Evolutionary conservation across 1,140 invertebrate genomes (phyloP), one percentile per base, ranked within the genome.

Genomic region (Tribolium madens): DNA sequence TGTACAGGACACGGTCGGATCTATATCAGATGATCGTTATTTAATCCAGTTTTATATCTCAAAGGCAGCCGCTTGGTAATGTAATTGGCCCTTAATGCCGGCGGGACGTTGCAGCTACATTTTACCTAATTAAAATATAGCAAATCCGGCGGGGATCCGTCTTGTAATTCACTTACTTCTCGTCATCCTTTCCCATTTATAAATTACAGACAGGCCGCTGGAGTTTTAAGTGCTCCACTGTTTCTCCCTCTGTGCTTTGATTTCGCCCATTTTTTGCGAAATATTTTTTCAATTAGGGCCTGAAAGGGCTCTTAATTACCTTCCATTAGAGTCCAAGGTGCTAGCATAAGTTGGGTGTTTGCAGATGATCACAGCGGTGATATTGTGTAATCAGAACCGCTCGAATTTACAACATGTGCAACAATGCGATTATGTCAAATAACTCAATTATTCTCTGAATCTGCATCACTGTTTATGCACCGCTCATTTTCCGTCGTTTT

Each of bases 61-160:
- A 69, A 76, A 76, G 69, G 75, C 75, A 42, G 75, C 64, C 53
- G 64, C 52, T 71, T 68, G 68, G 76, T 77, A 77, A 77, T 77
- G 76, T 77, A 77, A 77, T 77, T 77, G 70, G 76, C 64, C 57
- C 69, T 77, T 77, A 72, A 77, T 77, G 53, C 69, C 70, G 52
- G 18, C 70, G 69, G 69, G 50, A 77, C 76, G 64, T 73, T 77
- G 72, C 69, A 72, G 76, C 53, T 73, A 73, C 76, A 73, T 77
- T 77, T 77, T 73, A 77, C 76, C 76, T 77, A 77, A 77, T 77
- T 77, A 77, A 77, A 77, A 77, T 77, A 77, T 77, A 68, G 69
- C 69, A 77, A 77, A 77, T 77, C 76, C 76, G 69, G 68, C 69
- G 69, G 57, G 76, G 47, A 72, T 73, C 53, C 57, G 69, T 77